Evolutionary conservation across 1,140 invertebrate species (phyloP).

Genomic region (Phymastichus coffea): DNA sequence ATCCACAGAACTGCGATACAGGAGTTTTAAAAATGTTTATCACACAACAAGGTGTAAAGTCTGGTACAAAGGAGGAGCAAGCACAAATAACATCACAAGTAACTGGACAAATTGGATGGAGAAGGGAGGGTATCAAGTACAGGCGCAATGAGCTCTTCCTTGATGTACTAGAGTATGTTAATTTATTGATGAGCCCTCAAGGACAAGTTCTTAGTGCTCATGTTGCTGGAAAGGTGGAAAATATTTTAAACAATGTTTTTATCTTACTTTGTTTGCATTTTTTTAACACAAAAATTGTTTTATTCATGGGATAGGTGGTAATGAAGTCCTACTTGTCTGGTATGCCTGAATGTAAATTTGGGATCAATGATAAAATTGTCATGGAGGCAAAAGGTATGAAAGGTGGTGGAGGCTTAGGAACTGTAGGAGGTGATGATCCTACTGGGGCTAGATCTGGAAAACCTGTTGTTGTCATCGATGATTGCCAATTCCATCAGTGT

Average conservation of each 20-base stretch:
- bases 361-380: conserved; percentile 99
- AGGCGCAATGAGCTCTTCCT: conserved; percentile 97
- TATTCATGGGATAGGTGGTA: conserved; percentile 81
- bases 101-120: conserved; percentile 99
- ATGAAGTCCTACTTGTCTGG: conserved; percentile 99
- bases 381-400: conserved; percentile 95
- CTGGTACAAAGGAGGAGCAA: conserved; percentile 98
- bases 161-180: conserved; percentile 99
- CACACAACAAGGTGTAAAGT: conserved; percentile 98
- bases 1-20: conserved; percentile 99
- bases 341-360: conserved; percentile 99
- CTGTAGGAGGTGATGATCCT: conserved; percentile 71
- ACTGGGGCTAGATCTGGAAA: conserved; percentile 87
- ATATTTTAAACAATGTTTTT: background rate
- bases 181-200: conserved; percentile 99
- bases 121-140: conserved; percentile 99
- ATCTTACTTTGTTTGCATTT: background rate
- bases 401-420: conserved; percentile 61
- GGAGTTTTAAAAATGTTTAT: conserved; percentile 99
- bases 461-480: conserved; percentile 98
- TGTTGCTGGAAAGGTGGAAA: conserved; percentile 85
- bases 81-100: conserved; percentile 99
- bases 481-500: conserved; percentile 99
- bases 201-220: conserved; percentile 98
- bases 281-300: too few relatives aligned